phyloP scores from a whole-genome alignment of 2,797 vertebrate species.

The Phrynocephalus guinanensis region DNA sequence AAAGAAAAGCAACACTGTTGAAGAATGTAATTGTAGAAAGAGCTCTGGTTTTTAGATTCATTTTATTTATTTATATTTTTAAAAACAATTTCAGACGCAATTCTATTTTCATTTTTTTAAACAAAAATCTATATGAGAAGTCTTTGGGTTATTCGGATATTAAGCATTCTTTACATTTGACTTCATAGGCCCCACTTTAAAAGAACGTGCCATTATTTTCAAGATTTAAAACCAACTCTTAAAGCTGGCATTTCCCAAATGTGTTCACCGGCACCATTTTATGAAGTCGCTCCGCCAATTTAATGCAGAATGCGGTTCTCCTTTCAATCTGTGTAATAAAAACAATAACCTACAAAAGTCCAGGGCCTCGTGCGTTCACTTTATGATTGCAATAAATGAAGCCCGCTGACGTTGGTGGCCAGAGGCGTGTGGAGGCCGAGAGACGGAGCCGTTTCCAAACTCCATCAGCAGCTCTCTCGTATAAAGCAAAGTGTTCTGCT shows the following conservation, averaged over 20 bases:
- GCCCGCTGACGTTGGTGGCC: neutral
- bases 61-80: neutral
- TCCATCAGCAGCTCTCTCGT: neutral
- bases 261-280: neutral
- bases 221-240: neutral
- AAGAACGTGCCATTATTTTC: neutral
- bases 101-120: neutral
- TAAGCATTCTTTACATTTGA: neutral
- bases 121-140: neutral
- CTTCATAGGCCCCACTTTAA: neutral
- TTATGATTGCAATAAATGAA: slow-evolving; percentile 10
- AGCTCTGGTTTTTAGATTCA: neutral
- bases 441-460: neutral
- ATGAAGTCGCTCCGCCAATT: neutral
- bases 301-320: slow-evolving; percentile 8
- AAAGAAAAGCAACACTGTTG: neutral
- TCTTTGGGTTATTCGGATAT: neutral
- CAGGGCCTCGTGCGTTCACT: neutral
- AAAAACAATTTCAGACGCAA: neutral
- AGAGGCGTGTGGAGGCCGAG: neutral
- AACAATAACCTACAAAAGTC: slow-evolving; percentile 16
- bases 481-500: no score
- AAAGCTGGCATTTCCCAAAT: neutral
- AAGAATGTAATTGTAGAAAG: neutral
- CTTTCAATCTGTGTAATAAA: neutral